Evolutionary conservation across 1,140 invertebrate species (phyloP), one percentile per base, ranked within the genome.

Genomic region (Rhysida immarginata): DNA sequence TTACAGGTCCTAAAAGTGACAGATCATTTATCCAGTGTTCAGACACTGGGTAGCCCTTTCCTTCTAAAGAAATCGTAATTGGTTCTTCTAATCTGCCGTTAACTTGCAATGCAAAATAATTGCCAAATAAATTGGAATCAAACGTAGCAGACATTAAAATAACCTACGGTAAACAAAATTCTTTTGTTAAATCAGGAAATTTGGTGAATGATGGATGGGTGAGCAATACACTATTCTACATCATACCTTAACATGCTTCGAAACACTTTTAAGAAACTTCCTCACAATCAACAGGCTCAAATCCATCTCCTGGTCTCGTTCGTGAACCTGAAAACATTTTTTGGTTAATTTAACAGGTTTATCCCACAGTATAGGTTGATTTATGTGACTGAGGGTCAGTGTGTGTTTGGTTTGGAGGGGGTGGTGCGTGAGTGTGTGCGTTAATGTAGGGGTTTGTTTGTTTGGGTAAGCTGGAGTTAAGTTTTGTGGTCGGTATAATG

Each of bases 291-390:
- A 75, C 5, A 99, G 66, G 2, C 96, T 71, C 67, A 99, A 95
- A 78, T 83, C 93, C 76, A 91, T 90, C 55, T 98, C 89, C 67
- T 88, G 80, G 65, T 93, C 86, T 21, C 96, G 75, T 73, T 99
- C 95, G 67, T 99, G 96, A 20, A 99, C 83, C 64, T 78, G n/a
- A 26, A 41, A 41, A 41, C n/a, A n/a, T n/a, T n/a, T n/a, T n/a
- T n/a, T n/a, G n/a, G n/a, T n/a, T n/a, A n/a, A n/a, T n/a, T n/a
- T n/a, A n/a, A n/a, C n/a, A n/a, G n/a, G n/a, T n/a, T n/a, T n/a
- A n/a, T n/a, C n/a, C n/a, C n/a, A n/a, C n/a, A n/a, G n/a, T n/a
- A n/a, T n/a, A n/a, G n/a, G n/a, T n/a, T n/a, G n/a, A n/a, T n/a
- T n/a, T n/a, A n/a, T n/a, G n/a, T n/a, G n/a, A n/a, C n/a, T n/a